phyloP scores from a whole-genome alignment of 1,140 invertebrate genomes.

The Pararge aegeria region DNA sequence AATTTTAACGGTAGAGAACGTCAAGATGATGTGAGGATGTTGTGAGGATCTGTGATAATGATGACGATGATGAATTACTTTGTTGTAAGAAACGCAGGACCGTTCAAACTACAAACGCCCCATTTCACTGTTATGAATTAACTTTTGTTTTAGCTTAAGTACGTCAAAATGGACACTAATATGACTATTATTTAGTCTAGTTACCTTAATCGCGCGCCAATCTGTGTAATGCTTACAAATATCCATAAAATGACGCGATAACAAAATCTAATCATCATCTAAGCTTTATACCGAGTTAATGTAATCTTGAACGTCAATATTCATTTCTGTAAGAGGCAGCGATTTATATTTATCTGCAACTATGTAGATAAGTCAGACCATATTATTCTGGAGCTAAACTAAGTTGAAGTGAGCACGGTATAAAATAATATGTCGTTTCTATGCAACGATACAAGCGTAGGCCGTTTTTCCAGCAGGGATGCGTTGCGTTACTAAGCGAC shows the following conservation, averaged over 20 bases:
- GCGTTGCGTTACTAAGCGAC: no score
- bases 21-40: no score
- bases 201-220: neutral
- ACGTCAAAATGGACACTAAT: no score
- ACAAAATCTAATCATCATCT: constrained; percentile 21
- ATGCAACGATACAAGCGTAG: neutral
- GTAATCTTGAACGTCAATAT: constrained; percentile 24
- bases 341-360: constrained; percentile 35
- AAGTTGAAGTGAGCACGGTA: constrained; percentile 7
- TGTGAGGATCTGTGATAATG: no score
- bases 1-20: no score
- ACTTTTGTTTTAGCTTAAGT: no score
- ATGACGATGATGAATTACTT: no score
- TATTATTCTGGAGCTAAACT: neutral
- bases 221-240: neutral
- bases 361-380: neutral
- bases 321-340: constrained; percentile 27
- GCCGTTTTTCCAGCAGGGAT: no score
- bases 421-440: constrained; percentile 35
- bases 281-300: constrained; percentile 21
- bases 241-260: neutral
- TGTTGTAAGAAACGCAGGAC: no score
- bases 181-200: no score
- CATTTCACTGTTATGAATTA: no score
- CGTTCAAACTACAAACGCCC: no score